phyloP scores from a whole-genome alignment of 2,888 invertebrate species.

The Trichacis sp. region DNA sequence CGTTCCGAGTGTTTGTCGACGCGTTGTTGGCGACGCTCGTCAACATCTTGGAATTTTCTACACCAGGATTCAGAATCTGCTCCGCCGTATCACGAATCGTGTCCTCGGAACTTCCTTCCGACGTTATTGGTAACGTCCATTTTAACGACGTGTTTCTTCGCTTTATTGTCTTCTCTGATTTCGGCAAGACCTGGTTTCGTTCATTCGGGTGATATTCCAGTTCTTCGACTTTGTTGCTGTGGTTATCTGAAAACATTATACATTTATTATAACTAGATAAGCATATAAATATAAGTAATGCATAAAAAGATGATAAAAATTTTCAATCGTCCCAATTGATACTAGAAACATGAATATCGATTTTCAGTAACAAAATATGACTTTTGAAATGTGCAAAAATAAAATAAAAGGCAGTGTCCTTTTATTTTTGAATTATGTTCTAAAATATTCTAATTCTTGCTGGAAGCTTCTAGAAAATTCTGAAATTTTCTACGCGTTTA shows the following conservation, averaged over 20 bases:
- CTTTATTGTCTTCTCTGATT: background rate
- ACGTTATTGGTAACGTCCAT: slow-evolving; percentile 71
- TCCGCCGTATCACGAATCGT: slow-evolving; percentile 77
- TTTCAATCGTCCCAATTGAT: no score
- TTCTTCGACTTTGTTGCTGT: background rate
- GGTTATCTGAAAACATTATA: background rate
- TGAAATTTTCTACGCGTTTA: no score
- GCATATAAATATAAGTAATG: no score
- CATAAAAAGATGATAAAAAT: no score
- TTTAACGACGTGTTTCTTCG: slow-evolving; percentile 26
- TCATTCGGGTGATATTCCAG: background rate
- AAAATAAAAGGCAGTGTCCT: no score
- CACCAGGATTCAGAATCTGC: slow-evolving; percentile 69
- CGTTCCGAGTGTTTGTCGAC: slow-evolving; percentile 19
- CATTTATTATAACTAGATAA: no score
- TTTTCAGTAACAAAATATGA: no score
- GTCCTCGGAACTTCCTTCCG: slow-evolving; percentile 78
- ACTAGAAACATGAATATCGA: no score
- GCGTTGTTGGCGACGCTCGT: slow-evolving; percentile 28
- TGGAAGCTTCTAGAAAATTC: no score
- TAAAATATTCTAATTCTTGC: no score
- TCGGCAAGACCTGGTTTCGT: background rate
- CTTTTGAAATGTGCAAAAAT: no score
- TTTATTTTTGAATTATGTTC: no score
- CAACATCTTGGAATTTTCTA: slow-evolving; percentile 54